Conservation (phyloP, 2,113 vertebrate genomes). For the Ctenodactylus gundi region DNA sequence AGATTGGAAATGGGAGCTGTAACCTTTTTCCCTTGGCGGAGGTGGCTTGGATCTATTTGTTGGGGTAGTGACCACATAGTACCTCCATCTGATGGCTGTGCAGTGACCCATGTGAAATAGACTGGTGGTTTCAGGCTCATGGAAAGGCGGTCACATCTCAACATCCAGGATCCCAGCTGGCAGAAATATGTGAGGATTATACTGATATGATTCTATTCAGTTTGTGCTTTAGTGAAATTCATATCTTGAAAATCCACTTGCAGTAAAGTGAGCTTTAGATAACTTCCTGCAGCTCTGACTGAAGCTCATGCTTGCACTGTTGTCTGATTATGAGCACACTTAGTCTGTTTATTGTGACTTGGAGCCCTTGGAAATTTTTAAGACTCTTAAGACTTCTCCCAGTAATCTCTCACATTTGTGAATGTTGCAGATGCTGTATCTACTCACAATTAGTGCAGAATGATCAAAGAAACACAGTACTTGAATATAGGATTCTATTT, state of each 20-base stretch:
- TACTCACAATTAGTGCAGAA: background rate
- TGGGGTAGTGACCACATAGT: constrained; percentile 20
- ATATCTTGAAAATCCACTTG: constrained; percentile 28
- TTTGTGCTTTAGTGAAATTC: constrained; percentile 60
- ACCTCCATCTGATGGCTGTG: constrained; percentile 23
- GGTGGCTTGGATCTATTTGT: background rate
- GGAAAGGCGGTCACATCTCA: constrained; percentile 24
- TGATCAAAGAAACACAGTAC: background rate
- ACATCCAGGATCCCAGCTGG: constrained; percentile 44
- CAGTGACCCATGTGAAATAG: constrained; percentile 18
- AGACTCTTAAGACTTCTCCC: background rate
- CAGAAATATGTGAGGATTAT: constrained; percentile 65
- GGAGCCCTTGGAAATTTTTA: background rate
- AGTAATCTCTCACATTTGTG: background rate
- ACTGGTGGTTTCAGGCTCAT: background rate
- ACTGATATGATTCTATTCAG: constrained; percentile 52
- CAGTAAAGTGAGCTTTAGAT: constrained; percentile 7
- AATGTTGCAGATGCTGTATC: background rate
- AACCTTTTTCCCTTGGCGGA: background rate
- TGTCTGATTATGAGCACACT: background rate
- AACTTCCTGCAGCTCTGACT: background rate
- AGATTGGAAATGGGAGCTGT: constrained; percentile 39
- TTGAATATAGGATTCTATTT: background rate
- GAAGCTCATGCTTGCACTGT: background rate
- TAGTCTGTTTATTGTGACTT: background rate